phyloP scores from a whole-genome alignment of 2,888 invertebrate genomes.

The Oxyscelio sp. region DNA sequence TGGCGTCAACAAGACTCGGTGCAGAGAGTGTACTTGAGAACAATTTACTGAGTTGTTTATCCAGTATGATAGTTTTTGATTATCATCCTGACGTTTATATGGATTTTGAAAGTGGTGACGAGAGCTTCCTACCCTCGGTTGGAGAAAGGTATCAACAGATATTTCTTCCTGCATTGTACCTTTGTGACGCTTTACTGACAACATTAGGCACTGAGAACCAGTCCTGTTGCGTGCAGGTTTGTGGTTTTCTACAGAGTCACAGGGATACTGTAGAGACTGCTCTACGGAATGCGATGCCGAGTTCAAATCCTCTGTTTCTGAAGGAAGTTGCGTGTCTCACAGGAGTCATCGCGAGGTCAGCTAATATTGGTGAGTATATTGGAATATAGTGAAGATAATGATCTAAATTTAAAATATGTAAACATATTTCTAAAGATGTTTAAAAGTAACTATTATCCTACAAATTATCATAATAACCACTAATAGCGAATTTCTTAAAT shows the following conservation, averaged over 20 bases:
- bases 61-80: conserved; percentile 92
- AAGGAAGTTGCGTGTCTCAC: conserved; percentile 94
- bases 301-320: conserved; percentile 91
- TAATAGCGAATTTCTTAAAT: too few relatives aligned
- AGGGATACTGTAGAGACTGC: conserved; percentile 94
- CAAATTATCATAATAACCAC: too few relatives aligned
- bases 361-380: conserved; percentile 89
- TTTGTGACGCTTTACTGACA: conserved; percentile 95
- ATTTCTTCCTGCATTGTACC: conserved; percentile 93
- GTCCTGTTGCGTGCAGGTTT: conserved; percentile 94
- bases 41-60: conserved; percentile 90
- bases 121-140: conserved; percentile 90
- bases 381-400: too few relatives aligned
- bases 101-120: conserved; percentile 82
- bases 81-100: conserved; percentile 92
- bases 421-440: too few relatives aligned
- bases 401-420: too few relatives aligned
- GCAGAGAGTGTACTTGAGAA: conserved; percentile 91
- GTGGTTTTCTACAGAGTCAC: conserved; percentile 94
- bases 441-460: too few relatives aligned
- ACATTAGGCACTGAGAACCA: conserved; percentile 95
- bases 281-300: conserved; percentile 92
- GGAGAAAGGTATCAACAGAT: conserved; percentile 94
- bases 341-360: conserved; percentile 92
- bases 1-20: conserved; percentile 92